Conservation (phyloP, 2,888 invertebrate species). For the Diploptera punctata region DNA sequence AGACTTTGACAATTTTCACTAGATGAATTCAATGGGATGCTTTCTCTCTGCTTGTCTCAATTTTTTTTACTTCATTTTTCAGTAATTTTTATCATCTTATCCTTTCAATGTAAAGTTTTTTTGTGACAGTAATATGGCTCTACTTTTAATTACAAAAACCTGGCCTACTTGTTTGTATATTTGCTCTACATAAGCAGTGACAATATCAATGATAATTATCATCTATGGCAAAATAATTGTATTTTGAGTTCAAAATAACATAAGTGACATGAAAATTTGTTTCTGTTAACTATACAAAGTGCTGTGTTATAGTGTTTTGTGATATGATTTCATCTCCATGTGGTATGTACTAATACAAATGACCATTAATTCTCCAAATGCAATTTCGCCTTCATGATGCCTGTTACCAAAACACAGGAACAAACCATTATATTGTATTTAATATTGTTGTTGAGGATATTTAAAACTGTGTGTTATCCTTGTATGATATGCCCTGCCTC, state of each 20-base stretch:
- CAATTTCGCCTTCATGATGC: constrained; percentile 12
- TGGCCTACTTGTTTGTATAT: not conserved
- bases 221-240: too few relatives aligned
- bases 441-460: constrained; percentile 27
- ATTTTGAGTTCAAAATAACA: too few relatives aligned
- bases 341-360: not conserved
- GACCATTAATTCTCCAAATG: not conserved
- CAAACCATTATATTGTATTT: constrained; percentile 12
- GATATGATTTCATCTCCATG: not conserved
- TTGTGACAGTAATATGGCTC: not conserved
- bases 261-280: not conserved
- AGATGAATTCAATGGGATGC: constrained; percentile 12
- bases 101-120: too few relatives aligned
- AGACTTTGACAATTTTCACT: not conserved
- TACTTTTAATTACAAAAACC: not conserved
- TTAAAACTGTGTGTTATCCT: constrained; percentile 24
- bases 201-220: too few relatives aligned
- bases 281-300: not conserved
- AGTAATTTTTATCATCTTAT: not conserved
- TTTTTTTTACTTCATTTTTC: not conserved
- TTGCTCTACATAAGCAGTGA: too few relatives aligned
- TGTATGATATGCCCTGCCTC: constrained; percentile 23
- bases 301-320: not conserved
- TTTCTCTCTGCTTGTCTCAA: not conserved
- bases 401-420: constrained; percentile 5